A percentile compares a stretch with the other conserved stretches of the same genome.
Conservation (phyloP, 2,113 vertebrate species). For the Ophthalmolycus amberensis region DNA sequence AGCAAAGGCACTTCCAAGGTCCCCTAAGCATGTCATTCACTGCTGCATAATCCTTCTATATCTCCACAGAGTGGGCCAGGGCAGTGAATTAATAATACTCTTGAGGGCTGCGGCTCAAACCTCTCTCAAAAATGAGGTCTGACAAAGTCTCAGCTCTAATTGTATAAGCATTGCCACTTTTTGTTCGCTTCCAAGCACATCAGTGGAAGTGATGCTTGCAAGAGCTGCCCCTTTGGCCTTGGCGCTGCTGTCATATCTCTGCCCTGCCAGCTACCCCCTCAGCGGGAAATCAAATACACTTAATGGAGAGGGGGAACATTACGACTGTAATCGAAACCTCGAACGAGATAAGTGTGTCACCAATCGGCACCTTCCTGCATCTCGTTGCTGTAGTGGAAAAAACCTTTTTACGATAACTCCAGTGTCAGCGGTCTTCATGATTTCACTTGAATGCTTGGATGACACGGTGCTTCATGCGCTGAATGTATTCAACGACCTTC, state of each 20-base stretch:
- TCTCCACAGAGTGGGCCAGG: slow-evolving; percentile 55
- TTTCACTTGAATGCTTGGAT: slow-evolving; percentile 50
- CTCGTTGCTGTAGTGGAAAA: slow-evolving; percentile 58
- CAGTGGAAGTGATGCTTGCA: slow-evolving; percentile 69
- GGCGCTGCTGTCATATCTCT: slow-evolving; percentile 59
- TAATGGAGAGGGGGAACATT: slow-evolving; percentile 81
- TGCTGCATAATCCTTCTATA: slow-evolving; percentile 64
- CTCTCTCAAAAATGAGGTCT: slow-evolving; percentile 79
- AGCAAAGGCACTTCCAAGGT: slow-evolving; percentile 41
- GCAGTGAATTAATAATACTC: slow-evolving; percentile 74
- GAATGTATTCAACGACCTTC: slow-evolving; percentile 40
- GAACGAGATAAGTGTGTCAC: slow-evolving; percentile 74
- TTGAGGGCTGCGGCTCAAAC: slow-evolving; percentile 64
- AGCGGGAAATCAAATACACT: slow-evolving; percentile 83
- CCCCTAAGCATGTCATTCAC: slow-evolving; percentile 57
- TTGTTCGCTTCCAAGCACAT: slow-evolving; percentile 63
- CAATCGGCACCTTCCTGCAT: slow-evolving; percentile 69
- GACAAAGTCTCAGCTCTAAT: slow-evolving; percentile 78
- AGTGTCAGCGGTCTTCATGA: slow-evolving; percentile 55
- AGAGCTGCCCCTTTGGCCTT: slow-evolving; percentile 71
- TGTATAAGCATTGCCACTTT: slow-evolving; percentile 76
- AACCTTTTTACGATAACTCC: slow-evolving; percentile 62
- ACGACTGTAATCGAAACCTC: slow-evolving; percentile 75
- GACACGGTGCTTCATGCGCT: slow-evolving; percentile 33
- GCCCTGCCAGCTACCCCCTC: slow-evolving; percentile 56